Percentiles rank a stretch among this genome's conserved stretches.
These are phyloP conservation scores for Dipodomys stephensi DNA, from an alignment of 2,113 vertebrate species.

Conservation along the genomic window DNA sequence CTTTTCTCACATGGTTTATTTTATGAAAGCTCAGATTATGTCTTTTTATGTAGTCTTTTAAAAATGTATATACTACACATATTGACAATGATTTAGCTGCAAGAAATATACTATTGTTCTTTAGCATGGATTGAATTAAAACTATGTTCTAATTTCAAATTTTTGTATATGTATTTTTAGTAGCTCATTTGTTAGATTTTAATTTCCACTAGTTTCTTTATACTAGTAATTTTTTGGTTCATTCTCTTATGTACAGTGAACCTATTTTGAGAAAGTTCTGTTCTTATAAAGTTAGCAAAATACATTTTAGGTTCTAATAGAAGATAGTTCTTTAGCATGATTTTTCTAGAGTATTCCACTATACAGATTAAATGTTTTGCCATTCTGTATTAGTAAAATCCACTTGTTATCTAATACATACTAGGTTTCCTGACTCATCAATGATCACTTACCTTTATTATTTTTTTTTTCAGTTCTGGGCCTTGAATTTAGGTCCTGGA, in stretches of 20 bases:
- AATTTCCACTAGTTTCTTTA: not conserved
- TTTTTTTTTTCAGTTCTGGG: too few relatives aligned
- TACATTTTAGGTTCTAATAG: not conserved
- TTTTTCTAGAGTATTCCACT: not conserved
- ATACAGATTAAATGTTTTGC: not conserved
- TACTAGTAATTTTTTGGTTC: not conserved
- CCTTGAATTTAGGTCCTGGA: too few relatives aligned
- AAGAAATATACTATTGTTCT: not conserved
- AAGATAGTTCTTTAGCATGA: not conserved
- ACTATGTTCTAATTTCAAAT: not conserved
- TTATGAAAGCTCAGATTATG: not conserved
- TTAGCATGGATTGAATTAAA: not conserved
- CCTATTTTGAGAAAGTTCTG: not conserved
- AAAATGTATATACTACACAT: not conserved
- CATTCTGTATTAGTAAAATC: not conserved
- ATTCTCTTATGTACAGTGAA: not conserved
- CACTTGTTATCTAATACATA: not conserved
- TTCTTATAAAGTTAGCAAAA: not conserved
- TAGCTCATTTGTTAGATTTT: not conserved
- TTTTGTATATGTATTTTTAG: not conserved
- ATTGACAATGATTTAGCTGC: not conserved
- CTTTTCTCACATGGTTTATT: not conserved
- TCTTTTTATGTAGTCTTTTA: not conserved
- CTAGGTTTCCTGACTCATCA: not conserved
- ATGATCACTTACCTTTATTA: not conserved